Evolutionary conservation across 2,113 vertebrate species (phyloP).

Genomic region (cattle (Bos taurus)): ARS-UCD2.0 NC_037338.1:95426001-95426500

Average conservation of each 20-base stretch:
- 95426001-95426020: slow-evolving; percentile 91
- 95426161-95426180: slow-evolving; percentile 91
- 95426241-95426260: slow-evolving; percentile 89
- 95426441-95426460: slow-evolving; percentile 91
- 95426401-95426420: slow-evolving; percentile 91
- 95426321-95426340: slow-evolving; percentile 94
- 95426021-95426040: slow-evolving; percentile 91
- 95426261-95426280: slow-evolving; percentile 95
- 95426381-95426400: slow-evolving; percentile 86
- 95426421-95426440: slow-evolving; percentile 90
- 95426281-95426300: slow-evolving; percentile 99
- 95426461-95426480: slow-evolving; percentile 90
- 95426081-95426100: slow-evolving; percentile 89
- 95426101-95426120: slow-evolving; percentile 93
- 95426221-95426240: slow-evolving; percentile 84
- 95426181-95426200: slow-evolving; percentile 92
- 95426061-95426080: slow-evolving; percentile 84
- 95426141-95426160: slow-evolving; percentile 96
- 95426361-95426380: slow-evolving; percentile 90
- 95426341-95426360: slow-evolving; percentile 95
- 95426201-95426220: slow-evolving; percentile 85
- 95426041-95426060: slow-evolving; percentile 90
- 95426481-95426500: slow-evolving; percentile 90
- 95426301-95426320: slow-evolving; percentile 98
- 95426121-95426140: slow-evolving; percentile 92